Conservation (phyloP, 1,140 invertebrate species). For the Phymorhynchus buccinoides region DNA sequence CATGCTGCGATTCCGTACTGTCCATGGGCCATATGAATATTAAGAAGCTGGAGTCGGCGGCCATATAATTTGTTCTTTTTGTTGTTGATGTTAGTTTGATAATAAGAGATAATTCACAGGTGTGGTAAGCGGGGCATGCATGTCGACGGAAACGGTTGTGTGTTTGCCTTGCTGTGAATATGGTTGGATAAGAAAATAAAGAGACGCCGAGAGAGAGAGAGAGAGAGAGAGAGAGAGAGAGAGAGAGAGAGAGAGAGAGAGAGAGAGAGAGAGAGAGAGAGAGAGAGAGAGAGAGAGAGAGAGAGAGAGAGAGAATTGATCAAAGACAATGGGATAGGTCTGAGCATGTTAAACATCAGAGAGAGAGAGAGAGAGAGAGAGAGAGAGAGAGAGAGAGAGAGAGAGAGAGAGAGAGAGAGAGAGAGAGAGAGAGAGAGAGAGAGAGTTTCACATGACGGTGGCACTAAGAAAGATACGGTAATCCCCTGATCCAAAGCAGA, state of each 20-base stretch:
- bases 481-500: too few relatives aligned
- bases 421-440: not conserved
- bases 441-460: not conserved
- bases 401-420: not conserved
- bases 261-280: not conserved
- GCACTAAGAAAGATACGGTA: too few relatives aligned
- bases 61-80: too few relatives aligned
- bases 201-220: not conserved
- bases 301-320: not conserved
- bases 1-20: too few relatives aligned
- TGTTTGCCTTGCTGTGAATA: too few relatives aligned
- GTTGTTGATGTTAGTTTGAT: too few relatives aligned
- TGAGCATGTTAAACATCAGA: too few relatives aligned
- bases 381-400: not conserved
- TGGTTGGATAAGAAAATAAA: not conserved
- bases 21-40: too few relatives aligned
- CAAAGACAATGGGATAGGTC: not conserved
- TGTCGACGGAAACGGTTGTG: too few relatives aligned
- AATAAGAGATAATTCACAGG: too few relatives aligned
- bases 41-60: too few relatives aligned
- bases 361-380: not conserved
- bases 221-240: not conserved
- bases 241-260: not conserved
- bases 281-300: not conserved
- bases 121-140: too few relatives aligned